Evolutionary conservation across 2,888 invertebrate species (phyloP).

Genomic region (Drosophila mayaguana): DNA sequence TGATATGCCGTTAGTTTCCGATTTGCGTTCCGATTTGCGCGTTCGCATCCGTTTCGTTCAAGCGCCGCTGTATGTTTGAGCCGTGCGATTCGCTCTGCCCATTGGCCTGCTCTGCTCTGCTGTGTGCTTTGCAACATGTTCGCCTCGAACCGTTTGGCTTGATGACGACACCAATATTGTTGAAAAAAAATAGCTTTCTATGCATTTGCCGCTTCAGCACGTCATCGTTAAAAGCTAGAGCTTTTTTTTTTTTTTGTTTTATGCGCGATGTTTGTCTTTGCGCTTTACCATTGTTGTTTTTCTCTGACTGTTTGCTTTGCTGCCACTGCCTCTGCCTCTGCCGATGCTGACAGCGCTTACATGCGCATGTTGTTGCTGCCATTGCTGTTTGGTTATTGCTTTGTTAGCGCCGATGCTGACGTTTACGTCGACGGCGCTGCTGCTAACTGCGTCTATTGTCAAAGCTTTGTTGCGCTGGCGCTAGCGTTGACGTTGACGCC

Average conservation of each 20-base stretch:
- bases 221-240: slow-evolving; percentile 62
- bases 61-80: slow-evolving; percentile 74
- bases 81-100: slow-evolving; percentile 22
- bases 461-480: not conserved
- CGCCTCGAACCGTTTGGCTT: slow-evolving; percentile 10
- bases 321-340: not conserved
- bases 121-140: slow-evolving; percentile 35
- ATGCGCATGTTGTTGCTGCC: not conserved
- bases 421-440: not conserved
- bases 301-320: slow-evolving; percentile 16
- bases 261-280: slow-evolving; percentile 29
- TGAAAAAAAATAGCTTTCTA: slow-evolving; percentile 21
- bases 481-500: not conserved
- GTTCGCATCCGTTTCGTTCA: slow-evolving; percentile 77
- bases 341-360: not conserved
- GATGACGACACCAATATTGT: slow-evolving; percentile 75
- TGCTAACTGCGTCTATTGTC: not conserved
- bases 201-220: slow-evolving; percentile 35
- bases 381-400: slow-evolving; percentile 4
- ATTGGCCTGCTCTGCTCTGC: slow-evolving; percentile 1
- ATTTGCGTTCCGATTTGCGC: slow-evolving; percentile 50
- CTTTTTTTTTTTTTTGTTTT: slow-evolving; percentile 43
- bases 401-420: not conserved
- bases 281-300: slow-evolving; percentile 30
- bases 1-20: slow-evolving; percentile 32